These are phyloP conservation scores for Megaleporinus macrocephalus DNA, from an alignment of 2,113 vertebrate genomes.

Conservation along the genomic window DNA sequence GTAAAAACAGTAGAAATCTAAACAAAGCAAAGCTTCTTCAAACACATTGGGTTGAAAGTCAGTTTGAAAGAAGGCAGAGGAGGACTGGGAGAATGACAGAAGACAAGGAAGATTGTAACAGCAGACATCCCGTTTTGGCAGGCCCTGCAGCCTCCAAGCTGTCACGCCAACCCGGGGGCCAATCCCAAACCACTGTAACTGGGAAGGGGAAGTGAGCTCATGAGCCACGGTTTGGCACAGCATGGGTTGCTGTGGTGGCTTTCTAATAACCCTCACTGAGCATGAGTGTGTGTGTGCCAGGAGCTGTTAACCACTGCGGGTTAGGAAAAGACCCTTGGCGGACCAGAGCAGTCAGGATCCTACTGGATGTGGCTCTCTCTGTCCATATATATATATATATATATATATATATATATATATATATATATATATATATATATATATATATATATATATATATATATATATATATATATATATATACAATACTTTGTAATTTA, in stretches of 20 bases:
- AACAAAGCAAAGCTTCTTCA: neutral
- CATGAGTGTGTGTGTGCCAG: conserved; percentile 57
- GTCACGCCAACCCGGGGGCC: conserved; percentile 73
- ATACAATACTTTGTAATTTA: no score
- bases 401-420: no score
- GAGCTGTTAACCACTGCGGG: conserved; percentile 66
- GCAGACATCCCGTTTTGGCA: conserved; percentile 61
- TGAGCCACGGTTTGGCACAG: conserved; percentile 72
- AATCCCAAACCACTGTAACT: conserved; percentile 77
- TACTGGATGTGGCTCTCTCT: conserved; percentile 39
- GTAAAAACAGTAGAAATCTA: neutral
- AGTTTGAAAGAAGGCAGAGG: conserved; percentile 14
- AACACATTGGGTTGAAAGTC: neutral
- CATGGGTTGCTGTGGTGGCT: conserved; percentile 61
- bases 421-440: no score
- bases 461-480: conserved; percentile 22
- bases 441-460: no score
- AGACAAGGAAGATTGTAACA: neutral
- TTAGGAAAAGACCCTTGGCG: conserved; percentile 53
- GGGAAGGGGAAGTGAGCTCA: conserved; percentile 83
- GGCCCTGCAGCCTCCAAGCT: conserved; percentile 66
- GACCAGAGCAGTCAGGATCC: conserved; percentile 30
- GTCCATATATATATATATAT: neutral
- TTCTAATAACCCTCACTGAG: conserved; percentile 69
- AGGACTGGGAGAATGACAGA: neutral